A percentile compares a stretch with the other conserved stretches of the same genome.
Conservation (phyloP, 2,113 vertebrate genomes). For the Trematomus loennbergii region DNA sequence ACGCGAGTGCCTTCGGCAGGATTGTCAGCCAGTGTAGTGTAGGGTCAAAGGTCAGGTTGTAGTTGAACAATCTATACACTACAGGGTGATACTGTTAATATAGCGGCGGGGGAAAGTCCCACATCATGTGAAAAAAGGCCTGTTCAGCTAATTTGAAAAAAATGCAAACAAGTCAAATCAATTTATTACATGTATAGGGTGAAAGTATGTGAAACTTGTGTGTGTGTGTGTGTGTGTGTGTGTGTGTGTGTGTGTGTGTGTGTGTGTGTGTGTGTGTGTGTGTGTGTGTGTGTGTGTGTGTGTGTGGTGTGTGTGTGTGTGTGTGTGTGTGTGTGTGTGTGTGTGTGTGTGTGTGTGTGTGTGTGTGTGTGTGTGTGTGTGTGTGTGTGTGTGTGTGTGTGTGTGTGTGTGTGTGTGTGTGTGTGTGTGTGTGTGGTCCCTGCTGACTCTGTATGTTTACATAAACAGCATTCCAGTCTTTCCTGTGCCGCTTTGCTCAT, state of each 20-base stretch:
- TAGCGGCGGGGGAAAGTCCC: background rate
- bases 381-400: too few relatives aligned
- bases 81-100: background rate
- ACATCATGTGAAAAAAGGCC: background rate
- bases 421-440: conserved; percentile 25
- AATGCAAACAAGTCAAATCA: background rate
- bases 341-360: too few relatives aligned
- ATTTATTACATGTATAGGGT: background rate
- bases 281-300: background rate
- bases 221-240: too few relatives aligned
- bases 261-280: conserved; percentile 11
- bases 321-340: conserved; percentile 12
- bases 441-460: conserved; percentile 65
- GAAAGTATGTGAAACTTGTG: background rate
- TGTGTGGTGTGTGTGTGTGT: background rate
- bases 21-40: background rate
- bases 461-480: conserved; percentile 63
- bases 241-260: too few relatives aligned
- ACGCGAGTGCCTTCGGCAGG: background rate
- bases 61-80: background rate
- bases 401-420: background rate
- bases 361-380: too few relatives aligned
- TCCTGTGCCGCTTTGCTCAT: conserved; percentile 29
- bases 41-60: conserved; percentile 48
- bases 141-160: too few relatives aligned